Evolutionary conservation across 2,888 invertebrate genomes (phyloP), one percentile per base, ranked within the genome.

Genomic region (Gryllus longicercus): DNA sequence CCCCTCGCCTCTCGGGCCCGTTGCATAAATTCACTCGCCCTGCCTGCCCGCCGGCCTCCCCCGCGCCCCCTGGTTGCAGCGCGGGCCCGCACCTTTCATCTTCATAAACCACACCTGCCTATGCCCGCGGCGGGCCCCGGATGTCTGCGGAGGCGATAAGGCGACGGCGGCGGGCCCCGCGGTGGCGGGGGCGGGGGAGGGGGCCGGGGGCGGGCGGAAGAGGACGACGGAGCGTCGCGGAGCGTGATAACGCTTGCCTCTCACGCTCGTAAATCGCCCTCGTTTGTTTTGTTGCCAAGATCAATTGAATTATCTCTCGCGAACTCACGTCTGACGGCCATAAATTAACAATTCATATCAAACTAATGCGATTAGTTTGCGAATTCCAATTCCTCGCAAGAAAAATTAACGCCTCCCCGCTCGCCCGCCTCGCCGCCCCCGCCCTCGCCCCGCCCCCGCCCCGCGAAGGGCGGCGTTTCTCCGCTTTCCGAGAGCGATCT

Each of bases 31-130:
- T 63, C n/a, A 38, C 38, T 38, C 38, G 38, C 38, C 38, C 38
- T 38, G 38, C 38, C 38, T 4, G 16, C 63, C 14, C 5, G 16
- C n/a, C 63, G 3, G 14, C 51, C 18, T n/a, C n/a, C n/a, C n/a
- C 18, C 51, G 51, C 14, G 14, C 51, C 2, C n/a, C 63, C 16
- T 10, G 14, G 3, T 4, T n/a, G 16, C 63, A n/a, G 63, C 63
- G n/a, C 1, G n/a, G n/a, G n/a, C n/a, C n/a, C n/a, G 63, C 63
- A 63, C 63, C 63, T 63, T 63, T 63, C 63, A 63, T 63, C 63
- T 63, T 63, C 63, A 63, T 63, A 63, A 63, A 63, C 63, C 63
- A 63, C 63, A 63, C 63, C 63, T 63, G 63, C 63, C 63, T 63
- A 63, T 63, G n/a, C 63, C 63, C 2, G n/a, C 14, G n/a, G 63